Base-by-base conservation (phyloP, 2,113 vertebrate genomes). In the Chaenogobius annularis region DNA sequence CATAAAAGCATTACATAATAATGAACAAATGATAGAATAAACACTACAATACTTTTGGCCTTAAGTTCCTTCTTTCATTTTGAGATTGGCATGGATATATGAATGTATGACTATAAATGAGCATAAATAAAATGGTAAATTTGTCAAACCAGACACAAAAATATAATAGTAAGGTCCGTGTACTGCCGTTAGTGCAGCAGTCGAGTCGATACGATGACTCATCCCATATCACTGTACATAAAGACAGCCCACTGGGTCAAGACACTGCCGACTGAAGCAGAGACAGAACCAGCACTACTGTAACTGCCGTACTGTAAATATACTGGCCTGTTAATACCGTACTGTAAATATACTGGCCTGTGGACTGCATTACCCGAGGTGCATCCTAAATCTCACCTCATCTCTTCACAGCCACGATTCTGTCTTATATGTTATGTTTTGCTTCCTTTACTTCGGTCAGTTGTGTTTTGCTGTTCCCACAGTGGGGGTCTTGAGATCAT, bases 141-240 rank as follows among this genome's bases (percentile, higher is more conserved):
- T n/a, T 17, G 26, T 61, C 7, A 35, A 61, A 35, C 13, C 26
- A 17, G 10, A 14, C 26, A 59, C 17, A 37, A 61, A 61, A 35
- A 26, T 31, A 10, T 17, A 61, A 35, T 35, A 31, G 3, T 12
- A 26, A 13, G 59, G 26, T 40, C 31, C 15, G 3, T 8, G 31
- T 35, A 17, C 35, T 62, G 59, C 31, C 35, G 58, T 19, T 6
- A 43, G 17, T 40, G 61, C 37, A 43, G 58, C 26, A 35, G 5
- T 31, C 23, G 58, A 61, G 61, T 63, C 35, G 61, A 63, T 63
- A 43, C 37, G 7, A 62, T 63, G 61, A 63, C 61, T 63, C 61
- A 62, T 10, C 59, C 31, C 59, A 63, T 63, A 63, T 63, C 61
- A 63, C 35, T 63, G 35, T 11, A 63, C 61, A 43, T 43, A 63